Conservation (phyloP, 2,797 vertebrate genomes). For the Cirrhinus molitorella region DNA sequence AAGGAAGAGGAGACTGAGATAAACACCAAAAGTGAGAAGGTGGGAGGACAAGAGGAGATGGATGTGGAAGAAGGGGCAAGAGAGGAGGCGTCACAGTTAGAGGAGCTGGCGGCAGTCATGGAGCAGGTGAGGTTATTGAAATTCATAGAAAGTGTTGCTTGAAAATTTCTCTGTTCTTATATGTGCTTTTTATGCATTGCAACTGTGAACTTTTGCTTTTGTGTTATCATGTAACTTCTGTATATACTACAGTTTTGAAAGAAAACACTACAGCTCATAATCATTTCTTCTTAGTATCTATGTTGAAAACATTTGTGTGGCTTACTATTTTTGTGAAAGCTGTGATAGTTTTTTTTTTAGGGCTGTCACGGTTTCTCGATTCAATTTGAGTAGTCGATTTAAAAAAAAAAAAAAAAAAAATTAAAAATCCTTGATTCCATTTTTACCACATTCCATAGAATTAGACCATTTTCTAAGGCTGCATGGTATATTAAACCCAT, state of each 20-base stretch:
- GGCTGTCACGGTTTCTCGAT: too few species aligned
- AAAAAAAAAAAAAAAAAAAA: too few species aligned
- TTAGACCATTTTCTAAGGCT: too few species aligned
- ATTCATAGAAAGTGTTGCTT: not conserved
- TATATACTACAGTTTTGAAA: too few species aligned
- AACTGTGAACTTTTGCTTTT: not conserved
- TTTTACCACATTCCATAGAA: too few species aligned
- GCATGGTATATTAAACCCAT: too few species aligned
- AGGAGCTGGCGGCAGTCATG: slow-evolving; percentile 89
- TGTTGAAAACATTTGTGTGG: not conserved
- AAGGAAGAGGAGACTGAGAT: slow-evolving; percentile 38
- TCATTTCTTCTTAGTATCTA: not conserved
- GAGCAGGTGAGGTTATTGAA: slow-evolving; percentile 82
- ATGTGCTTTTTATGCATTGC: not conserved
- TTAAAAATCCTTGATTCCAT: too few species aligned
- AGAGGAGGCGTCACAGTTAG: slow-evolving; percentile 81
- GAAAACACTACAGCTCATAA: not conserved
- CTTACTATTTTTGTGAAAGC: too few species aligned
- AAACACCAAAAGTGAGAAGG: slow-evolving; percentile 50
- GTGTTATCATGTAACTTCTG: not conserved
- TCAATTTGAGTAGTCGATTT: too few species aligned
- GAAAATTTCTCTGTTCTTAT: not conserved
- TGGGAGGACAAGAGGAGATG: slow-evolving; percentile 36
- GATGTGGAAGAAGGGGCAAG: slow-evolving; percentile 61
- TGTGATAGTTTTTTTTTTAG: too few species aligned